Percentiles rank a stretch among this genome's conserved stretches.
Evolutionary conservation across 92 coral and sea anemone genomes (phyloP).

Genomic region (Zoanthus solanderi): DNA sequence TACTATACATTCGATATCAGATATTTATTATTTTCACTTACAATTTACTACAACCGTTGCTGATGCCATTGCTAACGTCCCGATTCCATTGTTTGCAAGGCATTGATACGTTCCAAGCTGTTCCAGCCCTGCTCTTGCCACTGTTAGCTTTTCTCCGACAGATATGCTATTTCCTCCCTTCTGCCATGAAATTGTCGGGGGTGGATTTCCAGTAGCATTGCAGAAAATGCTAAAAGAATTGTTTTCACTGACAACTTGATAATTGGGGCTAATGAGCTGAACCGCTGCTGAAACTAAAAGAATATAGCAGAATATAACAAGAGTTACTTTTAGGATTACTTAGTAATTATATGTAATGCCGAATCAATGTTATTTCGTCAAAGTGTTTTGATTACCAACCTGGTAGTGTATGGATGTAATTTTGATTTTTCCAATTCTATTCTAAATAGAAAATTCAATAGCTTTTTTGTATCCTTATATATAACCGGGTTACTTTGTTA

Average conservation of each 20-base stretch:
- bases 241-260: constrained; percentile 54
- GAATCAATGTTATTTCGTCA: too few species aligned
- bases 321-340: too few species aligned
- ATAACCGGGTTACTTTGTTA: too few species aligned
- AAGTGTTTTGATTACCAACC: too few species aligned
- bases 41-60: constrained; percentile 43
- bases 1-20: too few species aligned
- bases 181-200: constrained; percentile 64
- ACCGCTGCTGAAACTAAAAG: constrained; percentile 18
- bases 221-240: constrained; percentile 48
- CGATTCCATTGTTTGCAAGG: constrained; percentile 66
- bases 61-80: constrained; percentile 27
- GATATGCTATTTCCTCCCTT: constrained; percentile 25
- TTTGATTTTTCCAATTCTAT: too few species aligned
- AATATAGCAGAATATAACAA: too few species aligned
- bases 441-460: too few species aligned
- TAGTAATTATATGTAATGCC: too few species aligned
- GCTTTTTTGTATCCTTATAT: too few species aligned
- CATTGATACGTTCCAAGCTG: constrained; percentile 61
- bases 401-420: too few species aligned
- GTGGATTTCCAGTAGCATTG: constrained; percentile 71
- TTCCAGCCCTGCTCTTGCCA: not conserved
- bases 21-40: not conserved
- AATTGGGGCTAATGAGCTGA: not conserved
- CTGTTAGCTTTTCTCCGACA: constrained; percentile 24